Evolutionary conservation across 2,888 invertebrate genomes (phyloP).

Genomic region (Eremobia ochroleuca): DNA sequence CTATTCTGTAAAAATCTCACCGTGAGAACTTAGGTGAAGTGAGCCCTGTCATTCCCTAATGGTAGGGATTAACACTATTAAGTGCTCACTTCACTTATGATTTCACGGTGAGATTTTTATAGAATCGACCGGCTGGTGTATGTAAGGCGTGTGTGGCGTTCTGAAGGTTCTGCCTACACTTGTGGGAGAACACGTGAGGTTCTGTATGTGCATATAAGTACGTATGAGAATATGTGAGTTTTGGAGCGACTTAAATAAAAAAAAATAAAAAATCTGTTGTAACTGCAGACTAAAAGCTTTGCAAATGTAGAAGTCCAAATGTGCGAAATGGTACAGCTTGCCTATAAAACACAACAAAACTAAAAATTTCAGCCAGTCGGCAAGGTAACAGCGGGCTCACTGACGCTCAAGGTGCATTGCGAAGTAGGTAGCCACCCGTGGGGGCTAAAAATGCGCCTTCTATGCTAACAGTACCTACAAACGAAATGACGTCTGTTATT

Average conservation of each 20-base stretch:
- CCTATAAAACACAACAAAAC: neutral
- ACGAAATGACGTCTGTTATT: too few species aligned
- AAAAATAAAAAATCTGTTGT: neutral
- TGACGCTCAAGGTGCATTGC: neutral
- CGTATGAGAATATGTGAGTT: neutral
- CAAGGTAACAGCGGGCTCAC: neutral
- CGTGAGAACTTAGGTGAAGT: too few species aligned
- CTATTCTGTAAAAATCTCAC: too few species aligned
- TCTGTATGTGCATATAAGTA: too few species aligned
- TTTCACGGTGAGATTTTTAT: too few species aligned
- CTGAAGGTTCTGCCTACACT: neutral
- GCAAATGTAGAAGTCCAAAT: neutral
- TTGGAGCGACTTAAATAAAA: neutral
- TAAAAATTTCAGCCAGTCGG: neutral
- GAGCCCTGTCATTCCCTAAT: too few species aligned
- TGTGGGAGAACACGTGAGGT: neutral
- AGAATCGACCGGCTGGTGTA: too few species aligned
- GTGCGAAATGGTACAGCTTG: too few species aligned
- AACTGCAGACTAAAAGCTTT: neutral
- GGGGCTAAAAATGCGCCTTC: too few species aligned
- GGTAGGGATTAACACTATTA: too few species aligned
- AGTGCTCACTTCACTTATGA: too few species aligned
- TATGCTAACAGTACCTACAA: too few species aligned
- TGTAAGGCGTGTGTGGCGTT: neutral
- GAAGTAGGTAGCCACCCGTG: neutral